Base-by-base conservation (phyloP, 2,797 vertebrate genomes). In the Coendou prehensilis region DNA sequence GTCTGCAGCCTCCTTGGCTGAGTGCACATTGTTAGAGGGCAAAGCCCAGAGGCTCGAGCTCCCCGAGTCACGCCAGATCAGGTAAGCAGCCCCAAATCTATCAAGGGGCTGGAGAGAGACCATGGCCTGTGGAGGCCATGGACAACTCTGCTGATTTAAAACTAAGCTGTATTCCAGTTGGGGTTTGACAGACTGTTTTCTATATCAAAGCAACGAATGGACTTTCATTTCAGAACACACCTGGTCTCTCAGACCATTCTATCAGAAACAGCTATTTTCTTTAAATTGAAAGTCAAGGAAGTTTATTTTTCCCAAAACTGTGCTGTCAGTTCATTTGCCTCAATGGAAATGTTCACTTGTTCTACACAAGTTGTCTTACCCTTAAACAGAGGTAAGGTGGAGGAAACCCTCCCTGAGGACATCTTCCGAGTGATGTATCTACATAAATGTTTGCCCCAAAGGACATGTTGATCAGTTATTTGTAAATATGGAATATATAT, bases 221-320 rank as follows among this genome's bases (percentile, higher is more conserved):
- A 82, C 83, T 86, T 91, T 52, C 75, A 87, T 92, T 89, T 90
- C 78, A 92, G 85, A 81, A 82, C 0, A 6, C 82, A 90, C 79
- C 96, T 91, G 91, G 33, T 78, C 61, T 90, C 90, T 45, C 23
- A 4, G 78, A 13, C 52, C 41, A 4, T 85, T 78, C 54, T 89
- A 87, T 92, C 85, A 94, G 78, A 90, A 88, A 64, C 69, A 94
- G 87, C 59, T 82, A 90, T 92, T 89, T 91, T 89, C 95, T 97
- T 96, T 86, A 97, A 92, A 91, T 61, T 90, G 87, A 92, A 96
- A 95, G 82, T 86, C 87, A 91, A 84, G 75, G 75, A 67, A 61
- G n/a, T 86, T 90, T 90, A 63, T 79, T 96, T 50, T 91, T 73
- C 59, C 92, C 75, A 88, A 93, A 97, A 87, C 57, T 1, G 11